Evolutionary conservation across 2,888 invertebrate species (phyloP), one percentile per base, ranked within the genome.

Genomic region (Acanthopleura granulata): DNA sequence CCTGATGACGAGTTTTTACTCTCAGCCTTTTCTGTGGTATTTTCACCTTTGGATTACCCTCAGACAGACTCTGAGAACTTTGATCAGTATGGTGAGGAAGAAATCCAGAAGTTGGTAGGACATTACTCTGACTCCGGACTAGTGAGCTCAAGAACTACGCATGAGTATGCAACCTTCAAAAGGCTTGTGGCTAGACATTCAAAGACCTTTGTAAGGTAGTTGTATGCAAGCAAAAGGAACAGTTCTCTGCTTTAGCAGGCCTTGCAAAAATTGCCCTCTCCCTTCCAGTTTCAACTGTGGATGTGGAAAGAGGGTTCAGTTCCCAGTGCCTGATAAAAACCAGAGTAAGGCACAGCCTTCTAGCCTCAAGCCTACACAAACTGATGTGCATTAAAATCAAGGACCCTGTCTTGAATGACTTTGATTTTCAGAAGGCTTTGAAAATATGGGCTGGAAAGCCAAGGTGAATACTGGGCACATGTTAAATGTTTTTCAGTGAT

Each of bases 171-270:
- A 51, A 51, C 51, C 18, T 51, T 51, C 18, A 51, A 51, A 51
- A 14, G 51, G 14, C 18, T 51, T 15, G 51, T 51, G 51, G 51
- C 51, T 51, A 51, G 51, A 15, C 51, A 51, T 51, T 51, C 18
- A 51, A 51, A 51, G 51, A 51, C 51, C 51, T 51, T 18, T 51
- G 51, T 51, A 51, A 51, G 51, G 51, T 51, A n/a, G n/a, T n/a
- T n/a, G n/a, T n/a, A n/a, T n/a, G n/a, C n/a, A n/a, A n/a, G n/a
- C n/a, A n/a, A n/a, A 18, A 51, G 14, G 51, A 51, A 18, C 51
- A 51, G 18, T 51, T 51, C 51, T 18, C 51, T 51, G 51, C 14
- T 18, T 51, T 51, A 51, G 51, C 51, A 51, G 14, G 14, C 14
- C 51, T 51, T 18, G 51, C 51, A 15, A 51, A 51, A 51, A 51